Base-by-base conservation (phyloP, 2,888 invertebrate genomes). In the Linyphia triangularis region DNA sequence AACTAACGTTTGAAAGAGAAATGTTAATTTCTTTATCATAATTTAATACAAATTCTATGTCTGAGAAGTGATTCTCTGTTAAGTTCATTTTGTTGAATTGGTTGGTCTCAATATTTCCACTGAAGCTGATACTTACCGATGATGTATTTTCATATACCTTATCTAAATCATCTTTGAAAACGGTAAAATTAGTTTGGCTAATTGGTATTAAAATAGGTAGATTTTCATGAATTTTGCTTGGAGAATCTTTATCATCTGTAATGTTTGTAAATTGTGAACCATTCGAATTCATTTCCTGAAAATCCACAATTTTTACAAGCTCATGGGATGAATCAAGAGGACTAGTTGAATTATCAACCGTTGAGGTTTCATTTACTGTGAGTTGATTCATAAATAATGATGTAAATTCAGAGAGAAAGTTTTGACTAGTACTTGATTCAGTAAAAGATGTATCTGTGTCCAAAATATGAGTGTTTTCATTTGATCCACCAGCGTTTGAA, bases 371-470 rank as follows among this genome's bases (percentile, higher is more conserved):
- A 61, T 16, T 63, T 22, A 61, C 63, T 24, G 40, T 10, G 33
- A 24, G 24, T 6, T 61, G 9, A 13, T 77, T 33, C 16, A 5
- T 24, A 26, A 13, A 22, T 40, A 57, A 59, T 30, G 26, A 30
- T 28, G 30, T 61, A 24, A 19, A n/a, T 61, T 1, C 26, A 28
- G 13, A 7, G 28, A 24, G 43, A 30, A 16, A 30, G 57, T 26
- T 69, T 65, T 81, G 81, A 81, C 69, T 81, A 81, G 81, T 28
- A 57, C 33, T 67, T 51, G 57, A 33, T 69, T 81, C 81, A 43
- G 10, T 57, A 24, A 57, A 81, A 69, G 19, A 67, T 22, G 30
- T 22, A 2, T 73, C 26, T n/a, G 67, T 33, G 19, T n/a, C 5
- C 16, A 24, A 43, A 43, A n/a, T 7, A 26, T 43, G 9, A 16